Base-by-base conservation (phyloP, 2,888 invertebrate species). In the Agonum fuliginosum region DNA sequence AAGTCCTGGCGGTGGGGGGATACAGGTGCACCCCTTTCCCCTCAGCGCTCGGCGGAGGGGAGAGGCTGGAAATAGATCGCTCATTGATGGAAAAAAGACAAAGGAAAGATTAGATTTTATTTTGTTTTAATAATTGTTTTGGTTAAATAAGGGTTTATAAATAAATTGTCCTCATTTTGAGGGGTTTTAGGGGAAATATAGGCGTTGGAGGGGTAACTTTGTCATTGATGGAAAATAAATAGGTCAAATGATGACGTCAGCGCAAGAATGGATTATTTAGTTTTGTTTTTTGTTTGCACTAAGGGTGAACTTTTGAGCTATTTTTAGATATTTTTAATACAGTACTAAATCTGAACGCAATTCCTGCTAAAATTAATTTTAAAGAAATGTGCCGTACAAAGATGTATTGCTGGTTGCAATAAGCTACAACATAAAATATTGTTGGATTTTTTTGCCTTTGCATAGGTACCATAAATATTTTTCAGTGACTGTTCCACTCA, bases 1-100 rank as follows among this genome's bases (percentile, higher is more conserved):
- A 62, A 27, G 58, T 62, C 54, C 22, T 12, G 58, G 58, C n/a
- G 58, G 58, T 30, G 58, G 58, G 4, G 8, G 46, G 46, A 46
- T 46, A 8, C 3, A 2, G 17, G 46, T 46, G 46, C 46, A 46
- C 12, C 10, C 37, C 37, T 37, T 10, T 12, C 30, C 58, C 8
- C 48, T 24, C 54, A 54, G 12, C 54, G 3, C 54, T 54, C n/a
- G 27, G 4, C 8, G 6, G 3, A 20, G 48, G 48, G 14, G 48
- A 48, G 54, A 24, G 30, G 46, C 14, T 46, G 12, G 30, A 62
- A 62, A 62, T 62, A 27, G 58, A 62, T 30, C 14, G 27, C 51
- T 22, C 22, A 30, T 30, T 30, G 46, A 46, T 46, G 46, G 46
- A 46, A 46, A 46, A 46, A 17, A 12, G 46, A 46, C 17, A 17